These are phyloP conservation scores for Cliona cf. orientalis DNA, from an alignment of 37 sponge, comb jelly and placozoan species.

Conservation along the genomic window DNA sequence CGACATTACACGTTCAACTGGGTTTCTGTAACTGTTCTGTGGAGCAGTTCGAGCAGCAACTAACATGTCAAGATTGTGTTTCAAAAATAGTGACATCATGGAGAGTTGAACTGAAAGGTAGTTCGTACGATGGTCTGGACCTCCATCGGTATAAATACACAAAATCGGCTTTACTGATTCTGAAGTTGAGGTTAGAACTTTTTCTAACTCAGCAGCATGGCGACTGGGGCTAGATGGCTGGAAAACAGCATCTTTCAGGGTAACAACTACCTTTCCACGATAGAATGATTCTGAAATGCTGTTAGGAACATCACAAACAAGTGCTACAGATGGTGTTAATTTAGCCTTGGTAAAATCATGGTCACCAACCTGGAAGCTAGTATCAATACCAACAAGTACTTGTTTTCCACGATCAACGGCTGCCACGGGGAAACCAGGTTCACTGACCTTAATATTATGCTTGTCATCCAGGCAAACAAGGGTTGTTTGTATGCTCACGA, in stretches of 20 bases:
- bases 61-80: constrained; percentile 41
- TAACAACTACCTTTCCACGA: constrained; percentile 34
- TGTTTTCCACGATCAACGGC: constrained; percentile 49
- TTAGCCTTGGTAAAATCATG: constrained; percentile 34
- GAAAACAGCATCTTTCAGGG: constrained; percentile 38
- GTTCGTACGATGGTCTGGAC: constrained; percentile 46
- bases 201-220: constrained; percentile 35
- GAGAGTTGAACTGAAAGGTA: constrained; percentile 42
- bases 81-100: constrained; percentile 33
- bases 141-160: constrained; percentile 44
- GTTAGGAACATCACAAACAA: constrained; percentile 28
- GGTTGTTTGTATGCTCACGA: constrained; percentile 12
- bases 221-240: constrained; percentile 31
- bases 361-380: constrained; percentile 31
- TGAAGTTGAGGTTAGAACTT: no score
- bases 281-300: constrained; percentile 28
- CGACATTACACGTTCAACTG: constrained; percentile 44
- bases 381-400: constrained; percentile 12
- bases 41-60: constrained; percentile 45
- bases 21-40: constrained; percentile 16
- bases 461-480: constrained; percentile 46
- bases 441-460: constrained; percentile 24
- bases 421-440: constrained; percentile 46
- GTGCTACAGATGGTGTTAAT: constrained; percentile 22
- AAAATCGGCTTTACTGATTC: constrained; percentile 2